phyloP scores from a whole-genome alignment of 2,113 vertebrate species.

The Halcyon malimbica region DNA sequence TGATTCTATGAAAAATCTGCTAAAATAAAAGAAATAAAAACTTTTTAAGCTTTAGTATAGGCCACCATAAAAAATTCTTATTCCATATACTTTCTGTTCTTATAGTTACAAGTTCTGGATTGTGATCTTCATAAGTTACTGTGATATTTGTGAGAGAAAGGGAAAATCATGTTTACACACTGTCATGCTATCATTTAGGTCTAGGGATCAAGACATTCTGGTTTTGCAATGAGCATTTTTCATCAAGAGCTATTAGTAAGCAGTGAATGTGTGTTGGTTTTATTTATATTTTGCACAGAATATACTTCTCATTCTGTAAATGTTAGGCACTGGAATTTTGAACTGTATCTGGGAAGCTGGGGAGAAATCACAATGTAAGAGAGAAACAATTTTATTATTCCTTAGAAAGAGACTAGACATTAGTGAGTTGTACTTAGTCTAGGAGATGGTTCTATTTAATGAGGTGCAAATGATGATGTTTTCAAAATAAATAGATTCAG shows the following conservation, averaged over 20 bases:
- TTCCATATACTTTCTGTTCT: neutral
- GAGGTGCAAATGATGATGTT: neutral
- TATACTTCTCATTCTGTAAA: neutral
- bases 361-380: neutral
- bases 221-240: neutral
- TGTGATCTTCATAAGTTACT: neutral
- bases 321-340: neutral
- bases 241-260: neutral
- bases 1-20: too few species aligned
- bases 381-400: neutral
- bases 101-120: neutral
- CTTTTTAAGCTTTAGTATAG: neutral
- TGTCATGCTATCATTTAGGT: neutral
- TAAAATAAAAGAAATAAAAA: neutral
- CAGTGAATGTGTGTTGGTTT: fast-evolving
- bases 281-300: neutral
- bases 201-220: neutral
- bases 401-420: neutral
- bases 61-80: neutral
- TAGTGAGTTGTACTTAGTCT: neutral
- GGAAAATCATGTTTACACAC: neutral
- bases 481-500: neutral
- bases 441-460: neutral
- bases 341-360: neutral
- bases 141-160: neutral